phyloP scores from a whole-genome alignment of 2,113 vertebrate genomes.

The Pseudois nayaur region DNA sequence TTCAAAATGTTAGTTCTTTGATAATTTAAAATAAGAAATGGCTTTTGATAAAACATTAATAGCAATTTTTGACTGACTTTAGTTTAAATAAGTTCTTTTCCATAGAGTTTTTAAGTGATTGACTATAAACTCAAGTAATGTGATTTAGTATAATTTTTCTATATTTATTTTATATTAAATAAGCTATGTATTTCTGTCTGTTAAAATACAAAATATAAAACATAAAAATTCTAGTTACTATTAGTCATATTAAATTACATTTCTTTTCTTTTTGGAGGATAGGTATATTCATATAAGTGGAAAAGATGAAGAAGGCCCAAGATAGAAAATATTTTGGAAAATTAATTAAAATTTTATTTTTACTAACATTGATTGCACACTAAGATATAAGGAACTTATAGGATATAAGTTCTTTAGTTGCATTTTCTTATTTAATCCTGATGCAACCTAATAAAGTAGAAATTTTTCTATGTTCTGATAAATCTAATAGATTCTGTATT shows the following conservation, averaged over 20 bases:
- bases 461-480: neutral
- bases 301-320: neutral
- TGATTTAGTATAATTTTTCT: neutral
- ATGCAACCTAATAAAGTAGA: neutral
- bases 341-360: neutral
- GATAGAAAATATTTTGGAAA: neutral
- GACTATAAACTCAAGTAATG: neutral
- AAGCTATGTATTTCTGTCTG: neutral
- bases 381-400: neutral
- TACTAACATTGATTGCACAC: neutral
- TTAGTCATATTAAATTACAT: neutral
- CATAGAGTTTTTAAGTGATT: neutral
- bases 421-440: neutral
- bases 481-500: neutral
- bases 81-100: neutral
- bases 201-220: neutral
- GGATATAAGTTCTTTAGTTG: neutral
- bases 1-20: neutral
- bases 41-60: neutral
- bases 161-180: neutral
- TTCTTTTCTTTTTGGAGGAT: neutral
- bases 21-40: slow-evolving; percentile 12
- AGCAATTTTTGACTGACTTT: neutral
- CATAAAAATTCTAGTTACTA: neutral
- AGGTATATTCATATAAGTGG: neutral